Percentiles rank a stretch among this genome's conserved stretches.
These are phyloP conservation scores for Toxonevra muliebris DNA, from an alignment of 2,888 invertebrate genomes.

Conservation along the genomic window DNA sequence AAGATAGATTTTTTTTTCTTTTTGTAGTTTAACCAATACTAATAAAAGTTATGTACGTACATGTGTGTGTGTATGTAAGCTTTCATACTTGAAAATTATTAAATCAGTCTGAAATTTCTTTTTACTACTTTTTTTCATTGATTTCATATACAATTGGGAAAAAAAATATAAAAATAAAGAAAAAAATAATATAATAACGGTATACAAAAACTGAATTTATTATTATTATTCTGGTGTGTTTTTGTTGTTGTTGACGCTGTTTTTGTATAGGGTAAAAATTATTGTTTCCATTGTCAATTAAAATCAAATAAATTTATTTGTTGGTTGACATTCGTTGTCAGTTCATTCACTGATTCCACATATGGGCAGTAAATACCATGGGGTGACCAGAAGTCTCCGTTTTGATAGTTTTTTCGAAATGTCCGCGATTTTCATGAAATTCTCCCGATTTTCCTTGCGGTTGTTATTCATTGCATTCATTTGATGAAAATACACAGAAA, in stretches of 20 bases:
- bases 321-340: slow-evolving; percentile 50
- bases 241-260: slow-evolving; percentile 39
- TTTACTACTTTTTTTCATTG: slow-evolving; percentile 3
- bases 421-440: too few relatives aligned
- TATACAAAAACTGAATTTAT: background rate
- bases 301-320: slow-evolving; percentile 59
- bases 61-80: too few relatives aligned
- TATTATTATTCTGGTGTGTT: slow-evolving; percentile 11
- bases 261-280: slow-evolving; percentile 28
- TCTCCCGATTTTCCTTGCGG: too few relatives aligned
- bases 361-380: background rate
- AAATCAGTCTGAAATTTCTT: slow-evolving; percentile 3
- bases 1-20: slow-evolving; percentile 11
- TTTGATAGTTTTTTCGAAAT: too few relatives aligned
- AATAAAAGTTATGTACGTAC: slow-evolving; percentile 8
- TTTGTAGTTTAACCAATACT: too few relatives aligned
- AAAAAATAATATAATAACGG: background rate
- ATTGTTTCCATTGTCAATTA: slow-evolving; percentile 57
- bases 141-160: background rate
- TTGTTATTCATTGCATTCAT: too few relatives aligned
- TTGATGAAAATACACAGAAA: too few relatives aligned
- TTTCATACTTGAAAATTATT: slow-evolving; percentile 11
- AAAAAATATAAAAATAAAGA: background rate
- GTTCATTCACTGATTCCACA: slow-evolving; percentile 35
- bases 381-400: background rate